phyloP scores from a whole-genome alignment of 2,797 vertebrate species.

The Melopsittacus undulatus region DNA sequence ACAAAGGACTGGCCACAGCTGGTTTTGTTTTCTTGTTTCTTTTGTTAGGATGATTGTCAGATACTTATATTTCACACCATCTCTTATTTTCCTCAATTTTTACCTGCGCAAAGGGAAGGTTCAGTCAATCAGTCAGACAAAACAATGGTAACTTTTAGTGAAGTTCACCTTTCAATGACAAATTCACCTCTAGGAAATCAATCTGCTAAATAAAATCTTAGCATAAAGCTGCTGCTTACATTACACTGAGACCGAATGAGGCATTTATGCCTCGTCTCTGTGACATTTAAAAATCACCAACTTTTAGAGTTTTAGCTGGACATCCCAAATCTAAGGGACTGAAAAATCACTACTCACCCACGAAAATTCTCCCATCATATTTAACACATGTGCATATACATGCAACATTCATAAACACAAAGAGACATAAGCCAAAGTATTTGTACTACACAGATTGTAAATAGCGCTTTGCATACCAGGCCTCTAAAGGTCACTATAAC shows the following conservation, averaged over 20 bases:
- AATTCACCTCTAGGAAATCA: neutral
- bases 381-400: accelerated
- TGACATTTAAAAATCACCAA: neutral
- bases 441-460: neutral
- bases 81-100: neutral
- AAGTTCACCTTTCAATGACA: neutral
- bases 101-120: neutral
- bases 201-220: neutral
- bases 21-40: neutral
- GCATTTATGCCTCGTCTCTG: neutral
- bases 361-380: neutral
- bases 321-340: neutral
- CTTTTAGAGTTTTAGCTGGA: neutral
- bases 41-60: neutral
- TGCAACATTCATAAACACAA: neutral
- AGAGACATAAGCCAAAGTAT: neutral
- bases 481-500: neutral
- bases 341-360: neutral
- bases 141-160: neutral
- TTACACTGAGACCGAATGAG: neutral
- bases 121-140: neutral
- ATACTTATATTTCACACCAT: neutral
- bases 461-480: neutral
- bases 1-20: neutral
- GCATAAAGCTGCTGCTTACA: neutral